These are phyloP conservation scores for Himalopsyche anomala DNA, from an alignment of 2,888 invertebrate species.

Conservation along the genomic window DNA sequence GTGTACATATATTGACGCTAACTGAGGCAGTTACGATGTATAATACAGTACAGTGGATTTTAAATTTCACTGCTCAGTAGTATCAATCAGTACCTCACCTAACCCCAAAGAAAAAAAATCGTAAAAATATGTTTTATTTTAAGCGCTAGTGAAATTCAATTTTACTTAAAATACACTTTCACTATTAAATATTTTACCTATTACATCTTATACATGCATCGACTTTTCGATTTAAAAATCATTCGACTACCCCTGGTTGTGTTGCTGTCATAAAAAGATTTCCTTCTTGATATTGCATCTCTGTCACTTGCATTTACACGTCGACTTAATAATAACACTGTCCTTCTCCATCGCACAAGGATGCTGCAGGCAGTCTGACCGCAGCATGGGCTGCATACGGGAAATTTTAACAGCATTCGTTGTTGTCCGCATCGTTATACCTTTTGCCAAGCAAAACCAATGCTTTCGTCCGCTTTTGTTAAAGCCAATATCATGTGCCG, in stretches of 20 bases:
- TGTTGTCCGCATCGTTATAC: neutral
- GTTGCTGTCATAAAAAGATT: neutral
- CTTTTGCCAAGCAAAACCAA: conserved; percentile 28
- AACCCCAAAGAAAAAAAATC: too few species aligned
- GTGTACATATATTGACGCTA: too few species aligned
- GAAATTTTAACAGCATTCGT: conserved; percentile 44
- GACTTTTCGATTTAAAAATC: too few species aligned
- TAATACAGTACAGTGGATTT: too few species aligned
- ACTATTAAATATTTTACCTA: too few species aligned
- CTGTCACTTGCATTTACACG: neutral
- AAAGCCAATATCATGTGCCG: conserved; percentile 1
- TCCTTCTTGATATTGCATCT: conserved; percentile 2
- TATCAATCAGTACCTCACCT: too few species aligned
- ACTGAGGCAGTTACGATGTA: too few species aligned
- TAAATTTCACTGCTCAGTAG: too few species aligned
- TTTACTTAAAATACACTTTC: too few species aligned
- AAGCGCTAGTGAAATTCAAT: too few species aligned
- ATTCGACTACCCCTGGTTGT: neutral
- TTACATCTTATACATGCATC: too few species aligned
- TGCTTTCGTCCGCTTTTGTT: neutral
- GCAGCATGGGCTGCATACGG: conserved; percentile 51
- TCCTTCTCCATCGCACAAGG: conserved; percentile 38
- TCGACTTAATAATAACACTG: conserved; percentile 8
- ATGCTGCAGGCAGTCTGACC: conserved; percentile 47
- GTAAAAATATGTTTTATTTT: too few species aligned